These are phyloP conservation scores for Herminia tarsipennalis DNA, from an alignment of 2,888 invertebrate genomes.

Conservation along the genomic window DNA sequence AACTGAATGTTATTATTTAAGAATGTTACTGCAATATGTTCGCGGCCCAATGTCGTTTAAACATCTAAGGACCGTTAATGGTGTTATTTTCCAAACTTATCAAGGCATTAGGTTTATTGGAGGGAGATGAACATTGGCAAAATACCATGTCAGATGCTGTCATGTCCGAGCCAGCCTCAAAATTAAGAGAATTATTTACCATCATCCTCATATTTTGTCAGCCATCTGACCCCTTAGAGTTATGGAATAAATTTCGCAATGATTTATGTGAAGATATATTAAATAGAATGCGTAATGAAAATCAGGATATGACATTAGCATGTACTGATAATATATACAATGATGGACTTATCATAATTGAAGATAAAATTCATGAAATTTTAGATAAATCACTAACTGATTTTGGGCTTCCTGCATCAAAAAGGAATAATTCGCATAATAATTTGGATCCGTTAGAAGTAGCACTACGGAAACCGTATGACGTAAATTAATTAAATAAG, in stretches of 20 bases:
- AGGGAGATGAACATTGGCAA: constrained; percentile 22
- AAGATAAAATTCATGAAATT: constrained; percentile 13
- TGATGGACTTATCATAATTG: constrained; percentile 22
- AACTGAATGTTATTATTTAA: constrained; percentile 14
- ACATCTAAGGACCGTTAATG: constrained; percentile 29
- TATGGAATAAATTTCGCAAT: constrained; percentile 28
- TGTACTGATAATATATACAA: constrained; percentile 27
- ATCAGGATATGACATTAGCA: constrained; percentile 34
- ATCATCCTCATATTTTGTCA: constrained; percentile 26
- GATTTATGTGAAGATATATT: constrained; percentile 30
- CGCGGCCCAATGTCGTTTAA: constrained; percentile 34
- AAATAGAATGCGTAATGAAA: constrained; percentile 28
- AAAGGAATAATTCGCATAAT: constrained; percentile 14
- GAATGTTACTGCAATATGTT: constrained; percentile 21
- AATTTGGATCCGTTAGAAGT: constrained; percentile 23
- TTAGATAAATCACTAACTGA: constrained; percentile 13
- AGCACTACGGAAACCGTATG: constrained; percentile 23
- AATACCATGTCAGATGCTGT: constrained; percentile 18
- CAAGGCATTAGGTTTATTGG: constrained; percentile 24
- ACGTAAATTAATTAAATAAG: constrained; percentile 19
- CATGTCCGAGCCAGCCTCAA: constrained; percentile 8
- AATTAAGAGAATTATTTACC: constrained; percentile 28
- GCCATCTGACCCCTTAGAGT: constrained; percentile 24
- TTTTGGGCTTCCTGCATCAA: constrained; percentile 19
- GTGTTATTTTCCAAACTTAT: constrained; percentile 25